Conservation (phyloP, 2,113 vertebrate species). For the Turnix velox region DNA sequence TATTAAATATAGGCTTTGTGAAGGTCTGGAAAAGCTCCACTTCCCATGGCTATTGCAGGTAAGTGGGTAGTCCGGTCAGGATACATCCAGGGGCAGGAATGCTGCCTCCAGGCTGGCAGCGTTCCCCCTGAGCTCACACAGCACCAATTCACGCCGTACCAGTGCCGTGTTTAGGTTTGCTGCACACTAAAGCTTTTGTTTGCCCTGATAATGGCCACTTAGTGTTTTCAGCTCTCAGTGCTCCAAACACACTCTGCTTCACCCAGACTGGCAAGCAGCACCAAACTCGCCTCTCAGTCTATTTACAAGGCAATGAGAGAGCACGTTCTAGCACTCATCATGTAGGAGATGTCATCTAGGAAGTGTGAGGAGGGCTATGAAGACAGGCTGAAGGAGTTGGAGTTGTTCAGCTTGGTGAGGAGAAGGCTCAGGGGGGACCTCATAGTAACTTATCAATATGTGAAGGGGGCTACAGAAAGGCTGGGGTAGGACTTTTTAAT, state of each 20-base stretch:
- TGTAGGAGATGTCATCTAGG: background rate
- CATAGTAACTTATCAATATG: too few species aligned
- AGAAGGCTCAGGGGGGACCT: too few species aligned
- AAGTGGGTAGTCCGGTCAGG: conserved; percentile 42
- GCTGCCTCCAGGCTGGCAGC: background rate
- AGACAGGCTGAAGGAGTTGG: too few species aligned
- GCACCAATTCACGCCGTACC: background rate
- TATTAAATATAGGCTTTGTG: conserved; percentile 59
- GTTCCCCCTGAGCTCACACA: background rate
- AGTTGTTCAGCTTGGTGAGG: too few species aligned
- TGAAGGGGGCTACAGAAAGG: too few species aligned
- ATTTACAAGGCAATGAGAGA: background rate
- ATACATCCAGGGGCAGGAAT: background rate
- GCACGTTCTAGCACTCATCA: background rate
- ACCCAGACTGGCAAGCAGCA: background rate
- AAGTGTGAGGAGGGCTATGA: background rate
- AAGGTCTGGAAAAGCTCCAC: conserved; percentile 41
- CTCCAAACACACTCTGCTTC: background rate
- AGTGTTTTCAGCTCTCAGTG: conserved; percentile 5
- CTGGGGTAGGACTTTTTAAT: too few species aligned
- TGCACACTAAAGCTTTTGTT: conserved; percentile 56
- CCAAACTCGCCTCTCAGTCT: background rate
- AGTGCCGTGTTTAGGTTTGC: background rate
- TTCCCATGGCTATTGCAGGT: conserved; percentile 32
- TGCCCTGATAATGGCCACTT: conserved; percentile 32